A percentile compares a stretch with the other conserved stretches of the same genome.
These are phyloP conservation scores for Lepetodrilus schrolli DNA, from an alignment of 2,888 invertebrate species.

Conservation along the genomic window DNA sequence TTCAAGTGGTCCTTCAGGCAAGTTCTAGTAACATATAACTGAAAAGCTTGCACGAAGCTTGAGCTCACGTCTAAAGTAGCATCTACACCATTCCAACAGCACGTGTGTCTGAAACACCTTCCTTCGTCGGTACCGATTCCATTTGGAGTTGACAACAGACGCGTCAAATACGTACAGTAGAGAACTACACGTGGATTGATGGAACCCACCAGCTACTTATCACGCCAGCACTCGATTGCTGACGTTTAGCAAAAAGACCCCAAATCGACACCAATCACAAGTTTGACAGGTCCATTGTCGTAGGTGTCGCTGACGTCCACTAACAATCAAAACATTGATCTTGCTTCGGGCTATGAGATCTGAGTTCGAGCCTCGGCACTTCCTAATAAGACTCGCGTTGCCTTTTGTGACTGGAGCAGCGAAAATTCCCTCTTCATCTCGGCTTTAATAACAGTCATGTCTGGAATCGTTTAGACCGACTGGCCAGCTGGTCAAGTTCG, in stretches of 20 bases:
- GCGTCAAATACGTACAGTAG: background rate
- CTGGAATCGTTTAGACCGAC: too few relatives aligned
- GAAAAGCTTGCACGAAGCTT: too few relatives aligned
- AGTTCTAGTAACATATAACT: background rate
- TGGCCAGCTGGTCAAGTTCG: too few relatives aligned
- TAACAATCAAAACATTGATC: slow-evolving; percentile 9
- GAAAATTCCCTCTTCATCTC: background rate
- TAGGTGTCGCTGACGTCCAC: background rate
- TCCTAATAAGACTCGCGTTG: background rate
- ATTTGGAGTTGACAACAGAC: background rate
- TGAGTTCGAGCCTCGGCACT: background rate
- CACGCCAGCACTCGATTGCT: background rate
- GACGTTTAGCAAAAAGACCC: background rate
- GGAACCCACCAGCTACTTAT: background rate
- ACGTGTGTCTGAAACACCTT: background rate
- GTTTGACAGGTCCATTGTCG: slow-evolving; percentile 13
- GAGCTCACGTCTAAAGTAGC: too few relatives aligned
- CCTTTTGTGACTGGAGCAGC: background rate
- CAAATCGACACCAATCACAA: background rate
- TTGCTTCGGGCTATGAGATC: background rate
- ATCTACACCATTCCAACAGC: background rate
- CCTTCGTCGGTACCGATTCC: background rate
- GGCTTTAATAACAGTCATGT: too few relatives aligned
- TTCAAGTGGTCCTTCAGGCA: background rate
- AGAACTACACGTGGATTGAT: background rate